A percentile compares a stretch with the other conserved stretches of the same genome.
Evolutionary conservation across 2,113 vertebrate species (phyloP).

Genomic region (Balaeniceps rex): DNA sequence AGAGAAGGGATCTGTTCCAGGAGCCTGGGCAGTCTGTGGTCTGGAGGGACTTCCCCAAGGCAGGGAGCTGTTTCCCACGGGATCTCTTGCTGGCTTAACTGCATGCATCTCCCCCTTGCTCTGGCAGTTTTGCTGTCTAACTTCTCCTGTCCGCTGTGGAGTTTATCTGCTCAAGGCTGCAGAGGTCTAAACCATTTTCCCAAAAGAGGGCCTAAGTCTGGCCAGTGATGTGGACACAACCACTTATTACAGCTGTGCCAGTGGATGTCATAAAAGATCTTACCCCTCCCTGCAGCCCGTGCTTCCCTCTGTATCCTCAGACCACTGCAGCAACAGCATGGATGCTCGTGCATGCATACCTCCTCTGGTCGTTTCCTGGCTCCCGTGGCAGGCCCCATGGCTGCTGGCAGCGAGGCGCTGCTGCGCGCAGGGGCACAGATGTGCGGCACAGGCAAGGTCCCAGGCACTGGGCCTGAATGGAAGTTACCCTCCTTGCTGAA

Average conservation of each 20-base stretch:
- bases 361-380: neutral
- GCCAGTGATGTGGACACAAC: neutral
- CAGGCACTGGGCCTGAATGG: neutral
- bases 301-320: neutral
- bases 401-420: neutral
- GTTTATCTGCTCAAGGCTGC: neutral
- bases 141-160: neutral
- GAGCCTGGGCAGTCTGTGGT: neutral
- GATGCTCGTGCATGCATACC: accelerated
- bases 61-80: neutral
- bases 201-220: neutral
- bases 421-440: accelerated
- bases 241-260: neutral
- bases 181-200: neutral
- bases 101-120: neutral
- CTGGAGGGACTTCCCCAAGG: neutral
- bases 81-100: neutral
- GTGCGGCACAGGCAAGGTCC: neutral
- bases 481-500: neutral
- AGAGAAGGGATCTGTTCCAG: neutral
- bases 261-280: neutral
- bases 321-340: accelerated
- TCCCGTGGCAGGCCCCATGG: neutral
- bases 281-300: neutral
- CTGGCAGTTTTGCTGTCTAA: neutral